Evolutionary conservation across 2,113 vertebrate genomes (phyloP).

Genomic region (Phrynocephalus versicolor): DNA sequence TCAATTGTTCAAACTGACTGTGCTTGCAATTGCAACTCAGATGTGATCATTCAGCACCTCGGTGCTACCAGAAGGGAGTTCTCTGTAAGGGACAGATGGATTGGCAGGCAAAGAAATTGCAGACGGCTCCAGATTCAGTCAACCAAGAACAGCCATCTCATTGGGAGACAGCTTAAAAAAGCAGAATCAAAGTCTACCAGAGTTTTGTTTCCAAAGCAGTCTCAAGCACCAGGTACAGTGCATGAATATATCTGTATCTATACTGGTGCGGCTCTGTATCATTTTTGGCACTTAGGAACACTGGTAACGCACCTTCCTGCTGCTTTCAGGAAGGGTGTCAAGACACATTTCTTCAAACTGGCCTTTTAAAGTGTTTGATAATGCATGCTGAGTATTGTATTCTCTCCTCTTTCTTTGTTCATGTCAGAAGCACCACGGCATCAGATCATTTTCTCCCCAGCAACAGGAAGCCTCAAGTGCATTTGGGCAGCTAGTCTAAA

Average conservation of each 20-base stretch:
- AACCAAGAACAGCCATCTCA: background rate
- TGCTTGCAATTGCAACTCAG: slow-evolving; percentile 13
- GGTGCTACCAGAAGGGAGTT: background rate
- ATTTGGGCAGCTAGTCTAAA: no score
- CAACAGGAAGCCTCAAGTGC: no score
- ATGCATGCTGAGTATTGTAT: no score
- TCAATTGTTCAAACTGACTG: background rate
- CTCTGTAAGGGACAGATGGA: slow-evolving; percentile 14
- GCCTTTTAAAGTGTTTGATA: no score
- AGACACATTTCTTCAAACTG: no score
- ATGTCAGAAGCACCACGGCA: no score
- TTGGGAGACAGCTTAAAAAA: background rate
- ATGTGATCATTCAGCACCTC: slow-evolving; percentile 14
- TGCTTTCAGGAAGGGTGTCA: no score
- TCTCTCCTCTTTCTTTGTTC: no score
- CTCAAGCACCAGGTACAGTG: background rate
- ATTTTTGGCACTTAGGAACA: background rate
- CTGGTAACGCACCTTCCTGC: background rate
- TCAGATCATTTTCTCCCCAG: no score
- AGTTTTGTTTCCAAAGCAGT: background rate
- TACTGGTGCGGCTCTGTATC: background rate
- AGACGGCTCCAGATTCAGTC: background rate
- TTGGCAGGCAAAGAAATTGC: background rate
- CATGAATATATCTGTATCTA: background rate
- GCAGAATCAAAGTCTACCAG: background rate